A percentile compares a stretch with the other conserved stretches of the same genome.
These are phyloP conservation scores for Orchestia grillus DNA, from an alignment of 1,140 invertebrate genomes.

Conservation along the genomic window DNA sequence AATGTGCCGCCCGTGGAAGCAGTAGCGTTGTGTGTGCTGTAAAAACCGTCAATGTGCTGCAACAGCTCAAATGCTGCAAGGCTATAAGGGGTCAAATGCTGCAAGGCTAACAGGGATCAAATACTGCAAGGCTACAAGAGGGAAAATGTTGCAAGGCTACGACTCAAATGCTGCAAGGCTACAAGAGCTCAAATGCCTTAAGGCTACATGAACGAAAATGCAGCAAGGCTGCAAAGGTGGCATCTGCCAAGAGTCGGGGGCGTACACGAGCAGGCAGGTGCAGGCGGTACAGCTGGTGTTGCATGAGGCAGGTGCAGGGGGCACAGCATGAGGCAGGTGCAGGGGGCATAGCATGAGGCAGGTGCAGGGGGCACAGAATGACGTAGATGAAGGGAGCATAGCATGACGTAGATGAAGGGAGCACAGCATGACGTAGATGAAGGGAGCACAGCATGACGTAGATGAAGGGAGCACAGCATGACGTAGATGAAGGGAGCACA, in stretches of 20 bases:
- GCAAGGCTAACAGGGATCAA: no score
- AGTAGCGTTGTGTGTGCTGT: background rate
- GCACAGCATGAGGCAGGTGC: no score
- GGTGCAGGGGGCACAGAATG: no score
- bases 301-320: no score
- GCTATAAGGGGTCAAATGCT: background rate
- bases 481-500: no score
- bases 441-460: background rate
- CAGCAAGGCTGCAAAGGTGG: background rate
- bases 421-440: background rate
- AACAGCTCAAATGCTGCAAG: background rate
- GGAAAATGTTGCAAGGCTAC: no score
- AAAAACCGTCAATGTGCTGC: background rate
- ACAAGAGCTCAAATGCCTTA: background rate
- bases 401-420: no score
- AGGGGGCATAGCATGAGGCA: no score
- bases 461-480: no score
- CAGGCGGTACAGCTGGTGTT: background rate
- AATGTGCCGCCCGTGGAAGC: background rate
- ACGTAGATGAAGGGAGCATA: no score
- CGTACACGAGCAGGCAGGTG: background rate
- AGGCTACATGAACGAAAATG: no score
- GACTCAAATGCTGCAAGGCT: background rate
- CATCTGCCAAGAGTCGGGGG: background rate
- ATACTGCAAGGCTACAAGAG: no score